Evolutionary conservation across 2,113 vertebrate genomes (phyloP).

Genomic region (Mesocricetus auratus): DNA sequence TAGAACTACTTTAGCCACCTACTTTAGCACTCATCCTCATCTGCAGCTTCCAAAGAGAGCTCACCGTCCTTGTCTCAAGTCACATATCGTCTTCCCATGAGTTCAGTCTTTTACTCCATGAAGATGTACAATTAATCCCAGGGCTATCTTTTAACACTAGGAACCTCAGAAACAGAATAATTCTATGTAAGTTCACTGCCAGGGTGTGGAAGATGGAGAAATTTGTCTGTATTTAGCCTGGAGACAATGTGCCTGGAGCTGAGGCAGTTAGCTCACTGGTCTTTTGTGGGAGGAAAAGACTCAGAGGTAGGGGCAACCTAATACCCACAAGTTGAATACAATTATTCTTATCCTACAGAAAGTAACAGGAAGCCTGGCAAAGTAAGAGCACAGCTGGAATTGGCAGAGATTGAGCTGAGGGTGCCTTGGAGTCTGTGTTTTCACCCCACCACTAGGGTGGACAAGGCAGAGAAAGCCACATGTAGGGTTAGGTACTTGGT

Average conservation of each 20-base stretch:
- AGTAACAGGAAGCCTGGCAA: not conserved
- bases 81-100: not conserved
- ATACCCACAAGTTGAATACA: not conserved
- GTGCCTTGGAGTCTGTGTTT: not conserved
- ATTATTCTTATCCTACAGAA: not conserved
- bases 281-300: not conserved
- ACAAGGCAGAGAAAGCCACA: not conserved
- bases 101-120: not conserved
- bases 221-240: not conserved
- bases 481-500: not conserved
- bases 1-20: not conserved
- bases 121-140: not conserved
- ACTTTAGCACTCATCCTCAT: not conserved
- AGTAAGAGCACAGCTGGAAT: not conserved
- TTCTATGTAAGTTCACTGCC: not conserved
- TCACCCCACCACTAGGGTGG: not conserved
- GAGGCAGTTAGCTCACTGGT: not conserved
- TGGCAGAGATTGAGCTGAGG: not conserved
- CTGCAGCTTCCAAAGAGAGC: not conserved
- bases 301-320: not conserved
- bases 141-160: not conserved
- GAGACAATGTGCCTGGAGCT: not conserved
- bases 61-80: rapidly evolving
- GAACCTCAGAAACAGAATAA: not conserved
- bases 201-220: not conserved